Percentiles rank a stretch among this genome's conserved stretches.
phyloP scores from a whole-genome alignment of 53 echinoderm and acorn worm genomes.

The Henricia sp. region DNA sequence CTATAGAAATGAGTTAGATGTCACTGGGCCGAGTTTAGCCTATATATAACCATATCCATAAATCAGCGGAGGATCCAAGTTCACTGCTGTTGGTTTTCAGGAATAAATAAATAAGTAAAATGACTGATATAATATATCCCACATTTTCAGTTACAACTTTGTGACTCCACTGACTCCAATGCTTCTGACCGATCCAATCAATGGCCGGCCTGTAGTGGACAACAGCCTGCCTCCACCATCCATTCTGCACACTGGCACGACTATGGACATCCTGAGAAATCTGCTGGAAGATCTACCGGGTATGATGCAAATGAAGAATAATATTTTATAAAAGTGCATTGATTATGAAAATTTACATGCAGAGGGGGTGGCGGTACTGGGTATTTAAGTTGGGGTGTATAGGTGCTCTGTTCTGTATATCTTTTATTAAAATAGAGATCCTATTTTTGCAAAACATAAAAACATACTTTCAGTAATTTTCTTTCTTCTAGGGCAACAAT shows the following conservation, averaged over 20 bases:
- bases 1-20: too few species aligned
- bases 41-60: too few species aligned
- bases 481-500: constrained; percentile 26
- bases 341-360: not conserved
- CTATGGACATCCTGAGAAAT: constrained; percentile 42
- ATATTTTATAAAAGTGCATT: not conserved
- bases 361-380: not conserved
- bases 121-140: too few species aligned
- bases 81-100: too few species aligned
- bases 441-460: too few species aligned
- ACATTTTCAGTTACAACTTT: constrained; percentile 68
- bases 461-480: too few species aligned
- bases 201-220: constrained; percentile 36
- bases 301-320: not conserved
- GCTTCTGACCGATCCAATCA: constrained; percentile 48
- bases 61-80: too few species aligned
- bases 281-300: constrained; percentile 54
- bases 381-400: not conserved
- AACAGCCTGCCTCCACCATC: constrained; percentile 46
- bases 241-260: constrained; percentile 56
- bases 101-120: too few species aligned
- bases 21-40: too few species aligned
- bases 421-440: too few species aligned
- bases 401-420: too few species aligned
- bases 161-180: constrained; percentile 93